These are phyloP conservation scores for Nycticryphes semicollaris DNA, from an alignment of 2,113 vertebrate species.

Conservation along the genomic window DNA sequence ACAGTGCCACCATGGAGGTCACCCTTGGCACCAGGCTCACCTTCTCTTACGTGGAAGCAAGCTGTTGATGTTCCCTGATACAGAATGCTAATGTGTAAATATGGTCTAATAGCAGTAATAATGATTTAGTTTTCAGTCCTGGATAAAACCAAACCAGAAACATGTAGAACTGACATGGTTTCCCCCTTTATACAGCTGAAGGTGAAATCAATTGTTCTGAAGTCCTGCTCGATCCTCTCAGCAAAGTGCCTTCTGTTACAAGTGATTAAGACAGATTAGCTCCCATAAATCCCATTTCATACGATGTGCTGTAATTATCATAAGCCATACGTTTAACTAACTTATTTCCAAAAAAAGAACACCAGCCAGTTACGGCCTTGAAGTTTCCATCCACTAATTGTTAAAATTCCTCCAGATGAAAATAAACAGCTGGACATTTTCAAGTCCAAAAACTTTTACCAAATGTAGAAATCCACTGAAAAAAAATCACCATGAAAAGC, in stretches of 20 bases:
- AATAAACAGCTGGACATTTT: not conserved
- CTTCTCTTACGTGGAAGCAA: not conserved
- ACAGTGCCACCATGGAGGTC: not conserved
- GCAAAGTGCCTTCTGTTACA: not conserved
- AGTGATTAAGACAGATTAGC: not conserved
- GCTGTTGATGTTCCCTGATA: not conserved
- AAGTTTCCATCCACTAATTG: not conserved
- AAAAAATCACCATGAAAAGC: not conserved
- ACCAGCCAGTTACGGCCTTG: not conserved
- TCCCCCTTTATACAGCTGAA: not conserved
- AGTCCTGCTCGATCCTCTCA: not conserved
- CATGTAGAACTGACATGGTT: not conserved
- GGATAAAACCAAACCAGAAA: not conserved
- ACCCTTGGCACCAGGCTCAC: not conserved
- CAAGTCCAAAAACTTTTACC: not conserved
- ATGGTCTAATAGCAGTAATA: not conserved
- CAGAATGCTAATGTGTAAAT: not conserved
- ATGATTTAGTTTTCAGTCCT: not conserved
- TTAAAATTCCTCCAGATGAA: not conserved
- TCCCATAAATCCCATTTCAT: not conserved
- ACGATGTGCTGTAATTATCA: not conserved
- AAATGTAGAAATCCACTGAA: not conserved
- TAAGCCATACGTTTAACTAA: not conserved
- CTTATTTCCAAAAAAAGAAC: not conserved
- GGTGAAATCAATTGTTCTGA: not conserved